Evolutionary conservation across 2,888 invertebrate genomes (phyloP).

Genomic region (Pollenia amentaria): DNA sequence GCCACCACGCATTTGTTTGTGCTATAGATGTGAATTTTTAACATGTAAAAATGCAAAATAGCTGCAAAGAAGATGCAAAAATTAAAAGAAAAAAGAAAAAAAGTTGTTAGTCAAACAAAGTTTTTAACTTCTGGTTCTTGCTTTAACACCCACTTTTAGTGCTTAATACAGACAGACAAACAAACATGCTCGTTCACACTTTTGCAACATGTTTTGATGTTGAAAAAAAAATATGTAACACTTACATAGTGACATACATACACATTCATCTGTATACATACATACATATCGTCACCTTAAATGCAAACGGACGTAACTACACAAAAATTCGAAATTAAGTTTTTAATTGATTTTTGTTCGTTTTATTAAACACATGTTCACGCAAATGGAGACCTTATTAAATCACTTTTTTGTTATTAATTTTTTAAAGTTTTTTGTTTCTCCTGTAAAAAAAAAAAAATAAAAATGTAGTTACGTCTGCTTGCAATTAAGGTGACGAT

Average conservation of each 20-base stretch:
- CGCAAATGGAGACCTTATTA: too few species aligned
- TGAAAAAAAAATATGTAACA: neutral
- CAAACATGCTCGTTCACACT: neutral
- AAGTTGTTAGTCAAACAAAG: neutral
- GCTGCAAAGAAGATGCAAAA: neutral
- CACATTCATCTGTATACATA: neutral
- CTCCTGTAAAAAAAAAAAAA: too few species aligned
- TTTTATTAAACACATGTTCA: too few species aligned
- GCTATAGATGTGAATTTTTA: neutral
- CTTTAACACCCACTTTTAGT: conserved; percentile 9
- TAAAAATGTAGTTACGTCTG: too few species aligned
- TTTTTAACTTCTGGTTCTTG: conserved; percentile 4
- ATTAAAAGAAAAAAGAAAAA: neutral
- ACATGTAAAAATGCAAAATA: neutral
- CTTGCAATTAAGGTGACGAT: too few species aligned
- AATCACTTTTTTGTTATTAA: too few species aligned
- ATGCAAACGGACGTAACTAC: too few species aligned
- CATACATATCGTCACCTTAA: too few species aligned
- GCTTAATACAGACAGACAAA: neutral
- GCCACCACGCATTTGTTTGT: conserved; percentile 6
- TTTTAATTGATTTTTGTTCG: too few species aligned
- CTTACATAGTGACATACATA: neutral
- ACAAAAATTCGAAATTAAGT: too few species aligned
- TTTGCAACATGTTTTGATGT: neutral
- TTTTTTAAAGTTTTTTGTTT: too few species aligned